phyloP scores from a whole-genome alignment of 2,113 vertebrate species.

The Varanus komodoensis region DNA sequence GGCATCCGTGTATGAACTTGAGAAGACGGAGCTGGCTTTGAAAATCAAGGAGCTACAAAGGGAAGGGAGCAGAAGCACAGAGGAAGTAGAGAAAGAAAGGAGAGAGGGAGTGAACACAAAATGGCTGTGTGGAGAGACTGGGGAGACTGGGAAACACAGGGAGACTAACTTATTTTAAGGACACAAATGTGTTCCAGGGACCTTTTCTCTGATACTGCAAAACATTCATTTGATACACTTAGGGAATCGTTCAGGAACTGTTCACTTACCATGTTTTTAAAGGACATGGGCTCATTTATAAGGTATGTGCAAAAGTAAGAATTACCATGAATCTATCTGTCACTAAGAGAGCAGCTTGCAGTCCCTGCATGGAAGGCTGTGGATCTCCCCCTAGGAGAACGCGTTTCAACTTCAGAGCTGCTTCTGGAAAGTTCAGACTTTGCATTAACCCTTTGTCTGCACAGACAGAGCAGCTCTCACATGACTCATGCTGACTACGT shows the following conservation, averaged over 20 bases:
- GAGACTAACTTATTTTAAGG: neutral
- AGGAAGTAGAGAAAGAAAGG: neutral
- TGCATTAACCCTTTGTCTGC: neutral
- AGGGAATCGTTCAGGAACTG: neutral
- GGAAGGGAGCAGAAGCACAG: neutral
- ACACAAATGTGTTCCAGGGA: no score
- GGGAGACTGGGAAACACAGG: neutral
- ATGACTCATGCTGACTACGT: neutral
- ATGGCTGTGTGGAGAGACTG: neutral
- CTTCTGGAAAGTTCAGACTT: neutral
- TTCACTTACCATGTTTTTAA: neutral
- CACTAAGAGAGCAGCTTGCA: neutral
- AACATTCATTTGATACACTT: neutral
- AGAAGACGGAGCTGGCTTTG: neutral
- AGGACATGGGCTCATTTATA: neutral
- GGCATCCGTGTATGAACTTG: neutral
- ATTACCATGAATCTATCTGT: neutral
- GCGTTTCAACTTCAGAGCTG: neutral
- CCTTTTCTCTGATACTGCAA: neutral
- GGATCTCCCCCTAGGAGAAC: neutral
- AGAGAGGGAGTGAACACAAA: rapidly evolving
- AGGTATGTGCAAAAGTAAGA: neutral
- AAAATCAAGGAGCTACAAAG: neutral
- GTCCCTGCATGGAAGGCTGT: no score
- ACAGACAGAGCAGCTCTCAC: neutral